Conservation (phyloP, 30 jellyfish, hydroid and myxozoan genomes). For the Aurelia aurita complex sp. Pacific region DNA sequence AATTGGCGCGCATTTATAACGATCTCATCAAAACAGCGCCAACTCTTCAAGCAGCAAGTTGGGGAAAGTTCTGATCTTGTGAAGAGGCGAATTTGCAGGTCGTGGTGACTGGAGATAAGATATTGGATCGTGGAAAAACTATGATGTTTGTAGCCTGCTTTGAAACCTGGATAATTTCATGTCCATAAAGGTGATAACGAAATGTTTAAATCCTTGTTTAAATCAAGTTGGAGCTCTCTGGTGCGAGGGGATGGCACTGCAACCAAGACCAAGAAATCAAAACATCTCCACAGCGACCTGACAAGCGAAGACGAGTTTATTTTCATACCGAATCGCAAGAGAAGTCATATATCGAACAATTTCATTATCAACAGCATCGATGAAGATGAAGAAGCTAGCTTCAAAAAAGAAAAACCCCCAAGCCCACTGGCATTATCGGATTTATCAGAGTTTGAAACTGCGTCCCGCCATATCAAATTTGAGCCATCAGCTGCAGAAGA, state of each 20-base stretch:
- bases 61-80: too few species aligned
- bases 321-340: conserved; percentile 45
- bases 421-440: conserved; percentile 15
- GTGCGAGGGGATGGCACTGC: conserved; percentile 51
- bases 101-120: too few species aligned
- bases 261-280: background rate
- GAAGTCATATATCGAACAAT: conserved; percentile 28
- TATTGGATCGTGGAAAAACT: too few species aligned
- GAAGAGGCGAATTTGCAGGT: too few species aligned
- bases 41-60: too few species aligned
- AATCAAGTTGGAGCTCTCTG: conserved; percentile 51
- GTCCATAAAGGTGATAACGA: too few species aligned
- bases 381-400: background rate
- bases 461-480: conserved; percentile 29
- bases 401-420: conserved; percentile 26
- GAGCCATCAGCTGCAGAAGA: conserved; percentile 17
- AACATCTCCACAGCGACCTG: background rate
- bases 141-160: too few species aligned
- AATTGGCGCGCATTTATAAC: conserved; percentile 41
- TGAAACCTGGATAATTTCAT: too few species aligned
- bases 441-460: conserved; percentile 40
- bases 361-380: background rate
- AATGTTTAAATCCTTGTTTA: conserved; percentile 40
- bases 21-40: conserved; percentile 6
- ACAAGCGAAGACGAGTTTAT: conserved; percentile 51